Base-by-base conservation (phyloP, 64 coral and sea anemone genomes). In the Actinia equina region DNA sequence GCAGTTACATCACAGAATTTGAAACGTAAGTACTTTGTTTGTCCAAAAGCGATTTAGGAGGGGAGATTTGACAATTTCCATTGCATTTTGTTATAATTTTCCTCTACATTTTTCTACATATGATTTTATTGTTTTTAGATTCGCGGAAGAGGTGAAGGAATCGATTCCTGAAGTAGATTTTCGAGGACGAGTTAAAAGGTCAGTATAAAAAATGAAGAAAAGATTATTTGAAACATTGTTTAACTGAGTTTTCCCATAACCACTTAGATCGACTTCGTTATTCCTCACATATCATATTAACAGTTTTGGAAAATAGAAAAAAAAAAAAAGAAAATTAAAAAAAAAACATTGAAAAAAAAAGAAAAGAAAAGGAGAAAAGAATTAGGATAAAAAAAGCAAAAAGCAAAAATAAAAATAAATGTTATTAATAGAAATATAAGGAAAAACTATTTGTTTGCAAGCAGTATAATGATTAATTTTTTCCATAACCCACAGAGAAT, bases 121-220 rank as follows among this genome's bases (percentile, higher is more conserved):
- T n/a, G n/a, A n/a, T n/a, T n/a, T n/a, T n/a, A n/a, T 7, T 52
- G 18, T 44, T 65, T n/a, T 92, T 69, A 92, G 90, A 15, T 92
- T 92, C 81, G 90, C 90, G 69, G 90, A 92, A 41, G 90, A 92
- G 53, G 85, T 92, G 22, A 92, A 87, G 37, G 90, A 86, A 54
- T 54, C 77, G 20, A 87, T 92, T 83, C 90, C 90, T 19, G 90
- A 92, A 26, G 90, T 92, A 56, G 90, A 92, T 71, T 71, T 11
- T 43, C 43, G 90, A 55, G 90, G 90, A 30, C 59, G 85, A 59
- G 30, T 92, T 17, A 83, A 87, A 27, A 87, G 90, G 90, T 92
- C 27, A n/a, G 49, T 85, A 18, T 81, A n/a, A 27, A 74, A 74
- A 23, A 65, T 13, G 62, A 65, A 65, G n/a, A 23, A 74, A 2